Evolutionary conservation across 2,888 invertebrate genomes (phyloP).

Genomic region (Thecophora atra): DNA sequence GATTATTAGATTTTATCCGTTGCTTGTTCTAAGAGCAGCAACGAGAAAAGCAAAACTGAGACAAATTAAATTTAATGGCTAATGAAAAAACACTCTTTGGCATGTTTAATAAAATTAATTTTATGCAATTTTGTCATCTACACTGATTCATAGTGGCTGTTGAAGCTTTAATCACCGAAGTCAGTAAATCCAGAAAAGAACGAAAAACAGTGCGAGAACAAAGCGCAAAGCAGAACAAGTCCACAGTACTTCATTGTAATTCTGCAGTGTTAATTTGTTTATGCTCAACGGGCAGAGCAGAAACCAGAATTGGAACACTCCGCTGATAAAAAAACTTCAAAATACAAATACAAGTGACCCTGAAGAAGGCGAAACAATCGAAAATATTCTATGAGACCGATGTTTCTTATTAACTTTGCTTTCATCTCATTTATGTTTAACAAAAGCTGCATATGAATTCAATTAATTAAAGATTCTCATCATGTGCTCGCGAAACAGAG

Average conservation of each 20-base stretch:
- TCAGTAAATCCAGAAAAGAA: constrained; percentile 2
- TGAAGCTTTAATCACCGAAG: neutral
- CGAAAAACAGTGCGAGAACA: neutral
- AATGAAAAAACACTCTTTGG: constrained; percentile 8
- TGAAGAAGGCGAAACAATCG: neutral
- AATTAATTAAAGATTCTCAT: constrained; percentile 18
- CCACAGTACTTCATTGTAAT: constrained; percentile 6
- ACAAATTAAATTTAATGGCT: constrained; percentile 3
- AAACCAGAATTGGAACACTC: too few relatives aligned
- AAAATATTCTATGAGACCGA: neutral
- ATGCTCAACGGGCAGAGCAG: too few relatives aligned
- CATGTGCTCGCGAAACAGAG: constrained; percentile 2
- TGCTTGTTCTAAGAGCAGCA: neutral
- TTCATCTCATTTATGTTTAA: constrained; percentile 8
- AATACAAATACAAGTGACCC: too few relatives aligned
- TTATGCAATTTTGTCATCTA: neutral
- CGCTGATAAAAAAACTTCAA: too few relatives aligned
- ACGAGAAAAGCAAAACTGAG: neutral
- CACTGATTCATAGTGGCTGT: constrained; percentile 29
- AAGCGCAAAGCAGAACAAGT: neutral
- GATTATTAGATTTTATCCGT: constrained; percentile 7
- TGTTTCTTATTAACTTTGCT: neutral
- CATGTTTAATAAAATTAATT: neutral
- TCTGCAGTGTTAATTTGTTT: too few relatives aligned
- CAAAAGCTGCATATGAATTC: constrained; percentile 8